These are phyloP conservation scores for Euplagia quadripunctaria DNA, from an alignment of 2,888 invertebrate species.

Conservation along the genomic window DNA sequence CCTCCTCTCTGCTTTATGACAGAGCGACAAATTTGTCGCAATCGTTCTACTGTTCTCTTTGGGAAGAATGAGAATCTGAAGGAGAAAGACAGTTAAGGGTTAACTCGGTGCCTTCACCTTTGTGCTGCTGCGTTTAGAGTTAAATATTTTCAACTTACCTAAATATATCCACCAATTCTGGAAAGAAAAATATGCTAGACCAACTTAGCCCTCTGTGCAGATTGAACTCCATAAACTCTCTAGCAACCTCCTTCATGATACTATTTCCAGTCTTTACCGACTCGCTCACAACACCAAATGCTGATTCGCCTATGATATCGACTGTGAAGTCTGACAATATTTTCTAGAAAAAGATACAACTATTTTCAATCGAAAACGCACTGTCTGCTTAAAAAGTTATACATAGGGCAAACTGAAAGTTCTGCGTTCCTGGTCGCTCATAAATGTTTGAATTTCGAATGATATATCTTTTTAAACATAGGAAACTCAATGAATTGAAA, in stretches of 20 bases:
- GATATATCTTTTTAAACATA: no score
- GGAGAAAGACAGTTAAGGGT: neutral
- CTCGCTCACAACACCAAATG: constrained; percentile 61
- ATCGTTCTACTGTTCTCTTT: constrained; percentile 49
- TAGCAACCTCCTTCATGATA: constrained; percentile 58
- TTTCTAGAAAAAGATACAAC: neutral
- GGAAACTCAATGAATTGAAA: no score
- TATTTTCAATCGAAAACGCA: no score
- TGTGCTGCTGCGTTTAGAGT: neutral
- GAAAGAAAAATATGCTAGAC: constrained; percentile 68
- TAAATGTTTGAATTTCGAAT: no score
- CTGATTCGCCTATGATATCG: constrained; percentile 64
- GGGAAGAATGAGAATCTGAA: constrained; percentile 63
- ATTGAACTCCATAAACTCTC: constrained; percentile 57
- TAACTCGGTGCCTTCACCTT: no score
- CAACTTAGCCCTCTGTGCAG: constrained; percentile 59
- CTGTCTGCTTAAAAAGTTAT: no score
- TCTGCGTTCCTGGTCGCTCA: no score
- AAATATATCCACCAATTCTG: constrained; percentile 61
- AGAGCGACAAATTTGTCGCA: constrained; percentile 50
- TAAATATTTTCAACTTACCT: constrained; percentile 44
- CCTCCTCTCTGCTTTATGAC: constrained; percentile 58
- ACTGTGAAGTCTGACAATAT: constrained; percentile 62
- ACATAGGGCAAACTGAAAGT: no score
- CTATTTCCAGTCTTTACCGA: constrained; percentile 60